Evolutionary conservation across 2,888 invertebrate species (phyloP).

Genomic region (Macrosiphum euphorbiae): DNA sequence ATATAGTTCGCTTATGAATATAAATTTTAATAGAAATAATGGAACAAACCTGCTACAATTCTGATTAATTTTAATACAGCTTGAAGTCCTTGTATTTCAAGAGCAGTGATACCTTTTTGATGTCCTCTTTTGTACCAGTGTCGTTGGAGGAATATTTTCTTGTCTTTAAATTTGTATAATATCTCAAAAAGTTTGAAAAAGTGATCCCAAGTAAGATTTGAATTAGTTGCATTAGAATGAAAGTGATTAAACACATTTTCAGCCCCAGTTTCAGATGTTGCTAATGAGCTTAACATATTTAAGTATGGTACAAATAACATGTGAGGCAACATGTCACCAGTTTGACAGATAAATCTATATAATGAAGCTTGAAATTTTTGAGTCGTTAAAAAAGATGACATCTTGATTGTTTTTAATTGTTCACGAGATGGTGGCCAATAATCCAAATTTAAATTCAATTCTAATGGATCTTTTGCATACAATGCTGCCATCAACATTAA

Average conservation of each 20-base stretch:
- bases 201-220: constrained; percentile 84
- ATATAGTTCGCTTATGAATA: neutral
- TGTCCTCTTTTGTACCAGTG: constrained; percentile 74
- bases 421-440: constrained; percentile 78
- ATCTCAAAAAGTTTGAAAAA: constrained; percentile 78
- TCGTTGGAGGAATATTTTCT: constrained; percentile 75
- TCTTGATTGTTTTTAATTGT: constrained; percentile 65
- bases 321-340: constrained; percentile 87
- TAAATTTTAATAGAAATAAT: neutral
- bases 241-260: constrained; percentile 83
- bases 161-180: constrained; percentile 72
- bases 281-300: constrained; percentile 86
- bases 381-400: constrained; percentile 64
- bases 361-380: constrained; percentile 77
- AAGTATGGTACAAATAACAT: constrained; percentile 89
- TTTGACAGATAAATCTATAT: constrained; percentile 90
- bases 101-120: constrained; percentile 79
- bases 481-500: constrained; percentile 83
- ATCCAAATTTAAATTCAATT: constrained; percentile 80
- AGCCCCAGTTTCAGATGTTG: constrained; percentile 83
- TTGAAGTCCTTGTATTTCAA: constrained; percentile 87
- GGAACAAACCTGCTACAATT: constrained; percentile 77
- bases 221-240: constrained; percentile 76
- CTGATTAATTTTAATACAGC: constrained; percentile 84
- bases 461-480: constrained; percentile 81